Base-by-base conservation (phyloP, 1,140 invertebrate species). In the Hyphantria cunea region DNA sequence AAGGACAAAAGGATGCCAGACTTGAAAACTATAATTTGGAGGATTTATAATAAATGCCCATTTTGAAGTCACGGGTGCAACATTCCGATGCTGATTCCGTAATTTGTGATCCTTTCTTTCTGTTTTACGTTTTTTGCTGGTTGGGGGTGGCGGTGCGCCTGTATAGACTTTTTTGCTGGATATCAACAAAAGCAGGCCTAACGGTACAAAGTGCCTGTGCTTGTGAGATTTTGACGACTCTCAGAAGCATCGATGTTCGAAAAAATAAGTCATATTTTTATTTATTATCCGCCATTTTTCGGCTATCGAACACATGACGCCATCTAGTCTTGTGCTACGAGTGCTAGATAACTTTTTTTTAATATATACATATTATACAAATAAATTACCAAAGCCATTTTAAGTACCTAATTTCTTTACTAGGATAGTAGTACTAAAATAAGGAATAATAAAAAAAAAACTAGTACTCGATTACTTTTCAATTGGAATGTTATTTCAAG, bases 91-190 rank as follows among this genome's bases (percentile, higher is more conserved):
- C 63, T 73, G 61, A 76, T 80, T 79, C 72, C 73, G 76, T 84
- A 84, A 89, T 89, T 89, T 85, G 79, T 81, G 80, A 74, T 78
- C 78, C 74, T 85, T 85, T 79, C 78, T 80, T 75, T 85, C 74
- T 82, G 80, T 77, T 83, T 77, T 75, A 70, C 70, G 68, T 84
- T 88, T 85, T 89, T 89, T 89, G 80, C 68, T 25, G 66, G 58
- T 72, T 60, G 63, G 72, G 74, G 81, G 81, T 84, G 78, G 78
- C 78, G 82, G 81, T 79, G 68, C 64, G 66, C 68, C 68, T 76
- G 76, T 67, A 73, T 76, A 73, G 72, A 67, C 48, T 84, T 88
- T 86, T 88, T 88, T 88, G 83, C 71, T 64, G 65, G 54, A 42
- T 54, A 58, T 74, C 69, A 59, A 82, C 82, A 82, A 84, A 85